These are phyloP conservation scores for Dipus sagitta DNA, from an alignment of 2,797 vertebrate genomes.

Conservation along the genomic window DNA sequence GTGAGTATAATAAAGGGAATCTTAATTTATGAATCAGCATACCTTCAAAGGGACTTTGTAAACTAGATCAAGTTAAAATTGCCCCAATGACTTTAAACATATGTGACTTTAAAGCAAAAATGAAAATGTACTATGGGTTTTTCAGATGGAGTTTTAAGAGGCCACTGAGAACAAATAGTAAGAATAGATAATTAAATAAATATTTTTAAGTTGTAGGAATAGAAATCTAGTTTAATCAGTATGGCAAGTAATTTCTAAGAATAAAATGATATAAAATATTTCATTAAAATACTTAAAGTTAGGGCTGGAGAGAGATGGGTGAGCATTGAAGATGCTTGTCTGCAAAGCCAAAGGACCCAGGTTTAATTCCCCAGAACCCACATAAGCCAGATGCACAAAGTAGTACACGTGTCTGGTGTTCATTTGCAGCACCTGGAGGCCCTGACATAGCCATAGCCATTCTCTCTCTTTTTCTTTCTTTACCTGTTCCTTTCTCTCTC, in stretches of 20 bases:
- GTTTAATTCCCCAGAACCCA: too few species aligned
- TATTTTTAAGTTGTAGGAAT: not conserved
- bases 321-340: too few species aligned
- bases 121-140: not conserved
- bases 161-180: not conserved
- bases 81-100: not conserved
- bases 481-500: too few species aligned
- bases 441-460: too few species aligned
- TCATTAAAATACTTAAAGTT: not conserved
- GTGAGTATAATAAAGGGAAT: constrained; percentile 23
- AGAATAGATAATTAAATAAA: too few species aligned
- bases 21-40: not conserved
- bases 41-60: constrained; percentile 12
- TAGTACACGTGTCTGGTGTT: too few species aligned
- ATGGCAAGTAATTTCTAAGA: constrained; percentile 8
- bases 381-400: too few species aligned
- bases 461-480: too few species aligned
- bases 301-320: not conserved
- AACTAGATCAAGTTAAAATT: not conserved
- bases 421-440: too few species aligned
- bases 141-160: not conserved
- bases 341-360: too few species aligned
- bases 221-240: constrained; percentile 28
- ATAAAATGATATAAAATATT: constrained; percentile 45
- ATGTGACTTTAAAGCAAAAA: constrained; percentile 3